Conservation (phyloP, 2,113 vertebrate genomes). For the Sitta europaea region DNA sequence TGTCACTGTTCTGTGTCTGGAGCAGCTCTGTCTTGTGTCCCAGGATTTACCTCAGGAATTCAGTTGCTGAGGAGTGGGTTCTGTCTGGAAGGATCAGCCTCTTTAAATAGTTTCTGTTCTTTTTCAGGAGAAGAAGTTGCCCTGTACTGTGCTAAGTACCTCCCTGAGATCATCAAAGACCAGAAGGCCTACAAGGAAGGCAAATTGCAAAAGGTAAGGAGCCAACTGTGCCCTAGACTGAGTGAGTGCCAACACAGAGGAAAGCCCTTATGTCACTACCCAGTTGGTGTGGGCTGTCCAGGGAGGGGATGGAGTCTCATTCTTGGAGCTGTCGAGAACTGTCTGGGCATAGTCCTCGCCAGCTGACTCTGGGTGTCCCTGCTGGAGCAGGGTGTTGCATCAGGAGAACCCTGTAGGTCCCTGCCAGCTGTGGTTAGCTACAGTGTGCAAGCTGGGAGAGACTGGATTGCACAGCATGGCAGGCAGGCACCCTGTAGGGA, state of each 20-base stretch:
- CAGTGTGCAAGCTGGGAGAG: background rate
- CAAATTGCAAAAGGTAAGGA: constrained; percentile 92
- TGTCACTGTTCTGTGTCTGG: accelerated
- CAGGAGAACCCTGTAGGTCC: background rate
- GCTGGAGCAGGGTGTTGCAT: background rate
- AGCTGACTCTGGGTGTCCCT: background rate
- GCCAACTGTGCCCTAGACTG: background rate
- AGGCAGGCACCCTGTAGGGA: background rate
- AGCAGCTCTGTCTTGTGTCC: background rate
- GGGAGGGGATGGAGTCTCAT: background rate
- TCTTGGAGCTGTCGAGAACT: background rate
- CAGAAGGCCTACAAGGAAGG: constrained; percentile 96
- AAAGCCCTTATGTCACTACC: background rate
- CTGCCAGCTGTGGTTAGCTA: background rate
- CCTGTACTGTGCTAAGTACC: constrained; percentile 97
- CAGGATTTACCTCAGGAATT: background rate
- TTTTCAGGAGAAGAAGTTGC: constrained; percentile 94
- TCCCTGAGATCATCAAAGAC: constrained; percentile 94
- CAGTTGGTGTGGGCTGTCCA: background rate
- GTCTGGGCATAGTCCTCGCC: background rate
- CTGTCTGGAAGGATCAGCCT: background rate
- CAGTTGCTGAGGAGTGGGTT: background rate
- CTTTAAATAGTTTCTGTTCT: background rate
- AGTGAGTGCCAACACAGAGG: background rate
- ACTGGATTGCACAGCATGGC: background rate